Evolutionary conservation across 2,113 vertebrate genomes (phyloP).

Genomic region (Ochotona curzoniae): DNA sequence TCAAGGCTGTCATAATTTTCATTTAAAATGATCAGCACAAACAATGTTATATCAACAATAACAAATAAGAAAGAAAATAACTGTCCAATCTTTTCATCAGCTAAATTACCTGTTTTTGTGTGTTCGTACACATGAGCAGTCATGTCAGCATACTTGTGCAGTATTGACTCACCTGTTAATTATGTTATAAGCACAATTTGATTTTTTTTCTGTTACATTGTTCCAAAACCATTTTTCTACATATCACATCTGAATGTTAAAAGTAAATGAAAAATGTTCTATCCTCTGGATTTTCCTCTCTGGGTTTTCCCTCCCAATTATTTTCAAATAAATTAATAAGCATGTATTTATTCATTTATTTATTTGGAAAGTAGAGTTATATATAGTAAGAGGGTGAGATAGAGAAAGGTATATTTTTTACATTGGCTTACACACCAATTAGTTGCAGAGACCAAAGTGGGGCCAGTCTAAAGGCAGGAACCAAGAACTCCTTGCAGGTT

Average conservation of each 20-base stretch:
- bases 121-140: background rate
- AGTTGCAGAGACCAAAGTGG: too few relatives aligned
- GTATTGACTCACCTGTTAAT: background rate
- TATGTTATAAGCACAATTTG: background rate
- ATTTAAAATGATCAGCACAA: constrained; percentile 20
- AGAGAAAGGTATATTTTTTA: too few relatives aligned
- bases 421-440: too few relatives aligned
- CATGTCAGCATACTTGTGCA: background rate
- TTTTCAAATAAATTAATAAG: too few relatives aligned
- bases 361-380: too few relatives aligned
- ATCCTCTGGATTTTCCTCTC: background rate
- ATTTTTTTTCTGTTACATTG: background rate
- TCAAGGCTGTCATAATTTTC: constrained; percentile 36
- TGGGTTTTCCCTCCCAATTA: background rate
- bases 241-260: background rate
- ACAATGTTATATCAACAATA: background rate
- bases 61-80: constrained; percentile 3
- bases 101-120: background rate
- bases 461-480: too few relatives aligned
- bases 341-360: too few relatives aligned
- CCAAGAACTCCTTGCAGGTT: too few relatives aligned
- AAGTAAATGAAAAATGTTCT: background rate
- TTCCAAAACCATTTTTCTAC: background rate
- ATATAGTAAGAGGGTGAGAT: too few relatives aligned
- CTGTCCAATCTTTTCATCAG: background rate